Evolutionary conservation across 2,113 vertebrate species (phyloP).

Genomic region (Pseudolaguvia tuberculata): DNA sequence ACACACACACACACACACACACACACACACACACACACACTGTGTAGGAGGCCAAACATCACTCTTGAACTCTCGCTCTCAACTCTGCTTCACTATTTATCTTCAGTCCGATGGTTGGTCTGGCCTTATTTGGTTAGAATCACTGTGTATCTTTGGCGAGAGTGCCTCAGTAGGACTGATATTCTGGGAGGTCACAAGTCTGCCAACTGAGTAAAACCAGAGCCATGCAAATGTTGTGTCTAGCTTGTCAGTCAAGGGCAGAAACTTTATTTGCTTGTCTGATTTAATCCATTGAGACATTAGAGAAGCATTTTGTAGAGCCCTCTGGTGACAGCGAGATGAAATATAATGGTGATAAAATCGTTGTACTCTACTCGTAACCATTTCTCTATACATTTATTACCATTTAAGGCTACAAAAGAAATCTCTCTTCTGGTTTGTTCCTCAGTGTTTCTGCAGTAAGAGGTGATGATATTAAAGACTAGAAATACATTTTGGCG

Average conservation of each 20-base stretch:
- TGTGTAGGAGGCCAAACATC: constrained; percentile 16
- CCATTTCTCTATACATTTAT: background rate
- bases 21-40: constrained; percentile 25
- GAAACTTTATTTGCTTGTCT: constrained; percentile 3
- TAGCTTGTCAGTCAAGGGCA: constrained; percentile 21
- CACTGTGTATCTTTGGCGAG: constrained; percentile 51
- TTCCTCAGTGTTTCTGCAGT: background rate
- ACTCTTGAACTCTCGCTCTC: constrained; percentile 45
- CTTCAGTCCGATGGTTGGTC: constrained; percentile 60
- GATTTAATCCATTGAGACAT: constrained; percentile 7
- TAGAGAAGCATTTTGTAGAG: background rate
- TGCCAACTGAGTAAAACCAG: constrained; percentile 36
- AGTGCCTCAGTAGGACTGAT: constrained; percentile 16
- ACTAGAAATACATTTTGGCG: background rate
- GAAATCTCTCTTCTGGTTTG: background rate
- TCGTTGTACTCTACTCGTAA: background rate
- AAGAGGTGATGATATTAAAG: background rate
- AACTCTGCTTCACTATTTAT: constrained; percentile 61
- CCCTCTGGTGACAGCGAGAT: background rate
- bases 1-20: too few relatives aligned
- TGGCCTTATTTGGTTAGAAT: constrained; percentile 74
- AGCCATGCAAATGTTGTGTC: constrained; percentile 36
- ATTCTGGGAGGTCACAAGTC: constrained; percentile 30
- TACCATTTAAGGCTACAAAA: background rate
- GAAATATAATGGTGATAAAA: constrained; percentile 1